A percentile compares a stretch with the other conserved stretches of the same genome.
These are phyloP conservation scores for Cranoglanis bouderius DNA, from an alignment of 2,113 vertebrate genomes.

Conservation along the genomic window DNA sequence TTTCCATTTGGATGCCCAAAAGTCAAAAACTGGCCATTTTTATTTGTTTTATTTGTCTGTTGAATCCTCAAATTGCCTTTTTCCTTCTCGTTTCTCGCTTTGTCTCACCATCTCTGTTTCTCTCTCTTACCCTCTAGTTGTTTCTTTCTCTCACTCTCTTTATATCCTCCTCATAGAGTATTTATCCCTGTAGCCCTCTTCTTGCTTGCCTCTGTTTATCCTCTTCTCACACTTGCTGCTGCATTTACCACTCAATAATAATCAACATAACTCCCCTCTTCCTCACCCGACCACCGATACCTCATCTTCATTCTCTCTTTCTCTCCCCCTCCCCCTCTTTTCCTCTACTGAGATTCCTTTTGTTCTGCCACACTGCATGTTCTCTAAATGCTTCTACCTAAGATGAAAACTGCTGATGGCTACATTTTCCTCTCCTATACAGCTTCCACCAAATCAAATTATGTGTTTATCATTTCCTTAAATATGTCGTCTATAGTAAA, in stretches of 20 bases:
- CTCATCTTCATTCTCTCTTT: slow-evolving; percentile 20
- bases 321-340: slow-evolving; percentile 43
- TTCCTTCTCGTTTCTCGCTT: background rate
- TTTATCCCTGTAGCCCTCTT: slow-evolving; percentile 8
- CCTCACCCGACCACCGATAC: background rate
- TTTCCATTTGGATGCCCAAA: background rate
- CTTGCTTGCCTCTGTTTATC: background rate
- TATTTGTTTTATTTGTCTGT: background rate
- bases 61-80: background rate
- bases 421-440: slow-evolving; percentile 2
- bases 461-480: background rate
- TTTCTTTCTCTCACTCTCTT: background rate
- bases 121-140: background rate
- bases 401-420: slow-evolving; percentile 22
- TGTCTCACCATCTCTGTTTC: background rate
- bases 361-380: slow-evolving; percentile 6
- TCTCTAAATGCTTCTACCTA: slow-evolving; percentile 20
- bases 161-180: background rate
- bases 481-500: background rate
- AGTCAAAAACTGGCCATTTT: background rate
- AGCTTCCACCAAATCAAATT: slow-evolving; percentile 21
- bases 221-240: slow-evolving; percentile 7
- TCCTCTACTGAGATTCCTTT: slow-evolving; percentile 21
- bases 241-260: background rate
- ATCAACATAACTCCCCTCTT: slow-evolving; percentile 6